Conservation (phyloP, 2,797 vertebrate species). For the Odontamblyopus rebecca region DNA sequence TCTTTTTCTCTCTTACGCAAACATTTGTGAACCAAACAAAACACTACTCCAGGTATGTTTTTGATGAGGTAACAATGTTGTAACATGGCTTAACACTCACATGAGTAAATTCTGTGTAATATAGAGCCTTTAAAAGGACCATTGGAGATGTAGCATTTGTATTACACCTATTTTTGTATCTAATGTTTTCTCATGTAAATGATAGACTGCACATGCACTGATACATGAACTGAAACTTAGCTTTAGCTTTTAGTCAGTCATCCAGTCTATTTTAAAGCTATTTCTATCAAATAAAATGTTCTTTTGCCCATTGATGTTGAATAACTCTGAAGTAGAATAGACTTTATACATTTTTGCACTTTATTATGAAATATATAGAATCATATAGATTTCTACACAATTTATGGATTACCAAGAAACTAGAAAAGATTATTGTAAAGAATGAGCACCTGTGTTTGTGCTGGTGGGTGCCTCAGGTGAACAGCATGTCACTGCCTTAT, state of each 20-base stretch:
- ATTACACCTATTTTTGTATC: not conserved
- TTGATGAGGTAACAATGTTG: no score
- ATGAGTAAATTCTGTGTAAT: no score
- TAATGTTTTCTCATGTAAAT: slow-evolving; percentile 19
- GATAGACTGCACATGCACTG: slow-evolving; percentile 53
- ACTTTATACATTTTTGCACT: slow-evolving; percentile 75
- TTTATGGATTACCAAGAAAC: slow-evolving; percentile 22
- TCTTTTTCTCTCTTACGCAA: no score
- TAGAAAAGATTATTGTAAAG: slow-evolving; percentile 15
- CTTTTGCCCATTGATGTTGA: slow-evolving; percentile 35
- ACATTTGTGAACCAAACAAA: no score
- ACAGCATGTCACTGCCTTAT: slow-evolving; percentile 74
- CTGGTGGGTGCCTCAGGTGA: slow-evolving; percentile 32
- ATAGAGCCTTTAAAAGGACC: not conserved
- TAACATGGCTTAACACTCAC: no score
- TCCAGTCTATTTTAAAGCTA: slow-evolving; percentile 7
- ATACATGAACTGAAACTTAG: slow-evolving; percentile 29
- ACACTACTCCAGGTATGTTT: no score
- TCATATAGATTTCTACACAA: slow-evolving; percentile 25
- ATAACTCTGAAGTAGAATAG: slow-evolving; percentile 37
- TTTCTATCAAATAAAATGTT: slow-evolving; percentile 34
- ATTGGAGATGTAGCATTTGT: slow-evolving; percentile 11
- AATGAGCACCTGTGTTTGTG: slow-evolving; percentile 31
- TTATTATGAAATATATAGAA: slow-evolving; percentile 63
- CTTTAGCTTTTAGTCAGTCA: slow-evolving; percentile 18